Percentiles rank a stretch among this genome's conserved stretches.
phyloP scores from a whole-genome alignment of 2,113 vertebrate species.

The Clarias macrocephalus region DNA sequence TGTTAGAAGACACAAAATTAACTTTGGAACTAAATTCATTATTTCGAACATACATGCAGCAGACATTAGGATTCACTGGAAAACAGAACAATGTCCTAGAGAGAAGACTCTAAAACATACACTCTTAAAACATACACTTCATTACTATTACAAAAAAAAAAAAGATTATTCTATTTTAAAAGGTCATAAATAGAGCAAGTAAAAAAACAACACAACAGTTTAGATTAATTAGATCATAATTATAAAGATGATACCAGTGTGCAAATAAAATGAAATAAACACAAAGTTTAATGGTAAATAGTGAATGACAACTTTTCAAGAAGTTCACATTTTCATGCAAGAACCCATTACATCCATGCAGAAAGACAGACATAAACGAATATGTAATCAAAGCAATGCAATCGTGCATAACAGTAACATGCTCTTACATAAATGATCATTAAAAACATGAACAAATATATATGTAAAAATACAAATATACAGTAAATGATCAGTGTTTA shows the following conservation, averaged over 20 bases:
- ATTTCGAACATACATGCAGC: neutral
- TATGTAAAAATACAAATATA: neutral
- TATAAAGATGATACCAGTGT: neutral
- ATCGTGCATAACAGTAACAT: neutral
- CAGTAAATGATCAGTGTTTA: conserved; percentile 44
- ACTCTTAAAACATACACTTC: neutral
- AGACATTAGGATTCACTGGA: neutral
- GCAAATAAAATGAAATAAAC: neutral
- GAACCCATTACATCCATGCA: neutral
- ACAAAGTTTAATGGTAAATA: neutral
- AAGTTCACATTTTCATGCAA: neutral
- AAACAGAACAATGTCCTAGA: neutral
- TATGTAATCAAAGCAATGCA: neutral
- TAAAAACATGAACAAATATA: neutral
- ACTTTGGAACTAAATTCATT: neutral
- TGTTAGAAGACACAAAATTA: neutral
- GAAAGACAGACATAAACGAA: neutral
- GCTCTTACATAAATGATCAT: neutral
- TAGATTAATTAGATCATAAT: neutral
- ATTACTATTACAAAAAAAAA: neutral
- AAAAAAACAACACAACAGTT: neutral
- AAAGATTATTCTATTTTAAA: neutral
- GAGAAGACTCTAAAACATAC: neutral
- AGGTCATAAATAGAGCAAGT: neutral
- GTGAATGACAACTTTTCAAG: neutral